phyloP scores from a whole-genome alignment of 1,140 invertebrate genomes.

The Dendroctonus valens region DNA sequence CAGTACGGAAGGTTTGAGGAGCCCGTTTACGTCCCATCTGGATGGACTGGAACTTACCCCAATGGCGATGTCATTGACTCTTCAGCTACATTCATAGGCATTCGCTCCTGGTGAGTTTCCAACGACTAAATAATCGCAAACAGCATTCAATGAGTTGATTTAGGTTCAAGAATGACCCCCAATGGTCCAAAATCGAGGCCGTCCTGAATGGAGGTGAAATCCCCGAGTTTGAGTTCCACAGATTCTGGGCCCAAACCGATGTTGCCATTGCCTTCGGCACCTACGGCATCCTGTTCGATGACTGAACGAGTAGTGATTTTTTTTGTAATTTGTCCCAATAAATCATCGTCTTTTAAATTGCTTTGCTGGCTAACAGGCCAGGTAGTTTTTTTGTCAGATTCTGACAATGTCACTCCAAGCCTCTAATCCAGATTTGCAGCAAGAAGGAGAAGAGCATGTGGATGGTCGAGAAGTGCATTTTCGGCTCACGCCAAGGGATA shows the following conservation, averaged over 20 bases:
- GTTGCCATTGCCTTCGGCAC: constrained; percentile 32
- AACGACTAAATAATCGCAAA: not conserved
- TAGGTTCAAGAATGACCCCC: constrained; percentile 26
- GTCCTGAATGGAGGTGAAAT: constrained; percentile 27
- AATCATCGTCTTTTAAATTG: too few relatives aligned
- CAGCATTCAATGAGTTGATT: not conserved
- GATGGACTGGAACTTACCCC: constrained; percentile 29
- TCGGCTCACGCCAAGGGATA: not conserved
- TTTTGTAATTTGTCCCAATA: not conserved
- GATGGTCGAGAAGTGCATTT: not conserved
- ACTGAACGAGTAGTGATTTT: constrained; percentile 12
- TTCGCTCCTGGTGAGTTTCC: constrained; percentile 24
- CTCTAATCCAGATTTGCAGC: too few relatives aligned
- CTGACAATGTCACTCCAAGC: too few relatives aligned
- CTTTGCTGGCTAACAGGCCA: too few relatives aligned
- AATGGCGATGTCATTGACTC: constrained; percentile 32
- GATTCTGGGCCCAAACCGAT: constrained; percentile 35
- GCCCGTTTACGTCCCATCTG: constrained; percentile 31
- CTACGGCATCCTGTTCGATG: constrained; percentile 32
- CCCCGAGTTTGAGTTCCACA: constrained; percentile 31
- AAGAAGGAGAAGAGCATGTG: too few relatives aligned
- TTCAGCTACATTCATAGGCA: constrained; percentile 27
- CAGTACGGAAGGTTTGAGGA: constrained; percentile 23
- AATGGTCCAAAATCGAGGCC: constrained; percentile 28
- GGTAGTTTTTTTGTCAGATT: too few relatives aligned